A percentile compares a stretch with the other conserved stretches of the same genome.
Conservation (phyloP, 1,140 invertebrate genomes). For the Thalassaphorura encarpata region DNA sequence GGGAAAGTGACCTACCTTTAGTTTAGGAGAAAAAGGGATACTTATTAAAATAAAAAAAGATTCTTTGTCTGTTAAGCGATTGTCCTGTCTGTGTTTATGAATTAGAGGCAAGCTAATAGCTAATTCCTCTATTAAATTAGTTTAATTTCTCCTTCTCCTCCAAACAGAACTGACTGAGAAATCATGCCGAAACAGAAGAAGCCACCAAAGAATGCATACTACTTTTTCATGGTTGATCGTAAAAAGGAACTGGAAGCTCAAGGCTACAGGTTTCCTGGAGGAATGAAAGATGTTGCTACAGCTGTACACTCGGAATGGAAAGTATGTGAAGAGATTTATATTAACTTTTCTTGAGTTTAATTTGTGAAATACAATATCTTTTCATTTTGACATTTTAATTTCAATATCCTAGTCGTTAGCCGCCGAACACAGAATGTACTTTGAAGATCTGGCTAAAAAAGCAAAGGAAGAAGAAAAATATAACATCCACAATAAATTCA, state of each 20-base stretch:
- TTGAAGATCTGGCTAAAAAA: slow-evolving; percentile 25
- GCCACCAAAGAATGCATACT: slow-evolving; percentile 24
- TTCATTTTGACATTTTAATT: slow-evolving; percentile 10
- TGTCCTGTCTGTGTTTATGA: too few species aligned
- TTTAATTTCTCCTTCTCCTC: too few species aligned
- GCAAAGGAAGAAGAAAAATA: slow-evolving; percentile 25
- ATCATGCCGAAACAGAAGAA: slow-evolving; percentile 32
- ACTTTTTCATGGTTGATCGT: slow-evolving; percentile 29
- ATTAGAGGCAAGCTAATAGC: too few species aligned
- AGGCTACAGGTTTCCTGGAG: slow-evolving; percentile 22
- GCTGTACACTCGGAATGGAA: slow-evolving; percentile 20
- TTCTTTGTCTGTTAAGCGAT: neutral
- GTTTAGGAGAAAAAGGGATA: too few species aligned
- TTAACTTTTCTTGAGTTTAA: neutral
- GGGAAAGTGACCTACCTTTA: too few species aligned
- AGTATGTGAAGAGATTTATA: slow-evolving; percentile 13
- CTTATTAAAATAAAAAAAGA: too few species aligned
- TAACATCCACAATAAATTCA: slow-evolving; percentile 30
- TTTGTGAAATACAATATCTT: neutral
- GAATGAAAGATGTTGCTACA: slow-evolving; percentile 22
- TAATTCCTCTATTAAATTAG: too few species aligned
- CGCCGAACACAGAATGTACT: slow-evolving; percentile 16
- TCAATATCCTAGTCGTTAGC: slow-evolving; percentile 29
- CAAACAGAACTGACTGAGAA: too few species aligned
- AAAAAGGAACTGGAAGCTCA: slow-evolving; percentile 19